Evolutionary conservation across 2,113 vertebrate genomes (phyloP), one percentile per base, ranked within the genome.

Genomic region (Piaya cayana): DNA sequence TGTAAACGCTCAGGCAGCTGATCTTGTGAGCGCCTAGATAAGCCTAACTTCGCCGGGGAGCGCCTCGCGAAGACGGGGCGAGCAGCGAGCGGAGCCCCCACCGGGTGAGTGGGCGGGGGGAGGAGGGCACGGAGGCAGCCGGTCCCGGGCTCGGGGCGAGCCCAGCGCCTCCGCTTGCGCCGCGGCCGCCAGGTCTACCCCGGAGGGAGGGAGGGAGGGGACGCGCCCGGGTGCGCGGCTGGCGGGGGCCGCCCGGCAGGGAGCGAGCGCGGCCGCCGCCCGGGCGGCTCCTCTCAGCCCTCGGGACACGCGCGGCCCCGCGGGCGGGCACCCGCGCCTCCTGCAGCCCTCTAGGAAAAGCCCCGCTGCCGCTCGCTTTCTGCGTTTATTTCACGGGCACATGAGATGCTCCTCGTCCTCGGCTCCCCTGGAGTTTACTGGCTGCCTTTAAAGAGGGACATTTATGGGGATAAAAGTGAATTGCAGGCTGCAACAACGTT

Each of bases 381-480:
- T 56, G 12, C 32, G 6, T 53, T 47, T 11, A n/a, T n/a, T 43
- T 76, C 56, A 90, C 3, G 39, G 85, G 89, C 85, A 45, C 29
- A 50, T 76, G 92, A 85, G 95, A 78, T 88, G 80, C 70, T 87
- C 34, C 91, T 49, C 43, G 60, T 86, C 84, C 59, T 67, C n/a
- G 34, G 36, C 86, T 86, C 49, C 76, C 59, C 70, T 37, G 76
- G 34, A 72, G 77, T 90, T 97, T 89, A 60, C 84, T 80, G 68
- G 81, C 37, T 67, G 77, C 78, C 74, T 88, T 88, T 80, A 86
- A 85, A 91, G 82, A 79, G 9, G 86, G 70, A 92, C 74, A 77
- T 95, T 95, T 91, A 86, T 86, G 86, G 81, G 83, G 91, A 75
- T 60, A 90, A 94, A 94, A 96, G 86, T 53, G 71, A 84, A 78